Conservation (phyloP, 2,113 vertebrate genomes). For the Poicephalus gulielmi region DNA sequence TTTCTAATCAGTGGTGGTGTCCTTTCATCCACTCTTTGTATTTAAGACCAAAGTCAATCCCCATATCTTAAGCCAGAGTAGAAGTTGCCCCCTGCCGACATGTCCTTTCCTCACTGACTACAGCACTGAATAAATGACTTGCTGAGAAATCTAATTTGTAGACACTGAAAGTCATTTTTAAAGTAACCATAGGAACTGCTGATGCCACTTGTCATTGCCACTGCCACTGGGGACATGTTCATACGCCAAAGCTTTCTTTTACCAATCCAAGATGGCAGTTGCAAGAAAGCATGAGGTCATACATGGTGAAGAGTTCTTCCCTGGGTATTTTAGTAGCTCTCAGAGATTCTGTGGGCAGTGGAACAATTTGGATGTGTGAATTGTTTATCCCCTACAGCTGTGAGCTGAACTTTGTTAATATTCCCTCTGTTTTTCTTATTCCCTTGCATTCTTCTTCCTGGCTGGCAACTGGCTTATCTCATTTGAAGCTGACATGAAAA, state of each 20-base stretch:
- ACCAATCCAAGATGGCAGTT: not conserved
- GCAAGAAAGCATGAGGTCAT: not conserved
- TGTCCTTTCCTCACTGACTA: not conserved
- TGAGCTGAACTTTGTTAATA: not conserved
- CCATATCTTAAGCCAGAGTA: not conserved
- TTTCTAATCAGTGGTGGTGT: not conserved
- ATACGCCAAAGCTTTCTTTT: not conserved
- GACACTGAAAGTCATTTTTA: not conserved
- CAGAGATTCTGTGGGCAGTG: not conserved
- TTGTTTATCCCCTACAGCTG: slow-evolving; percentile 15
- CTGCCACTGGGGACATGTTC: not conserved
- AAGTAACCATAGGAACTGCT: not conserved
- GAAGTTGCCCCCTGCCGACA: not conserved
- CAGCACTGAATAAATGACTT: not conserved
- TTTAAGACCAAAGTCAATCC: not conserved
- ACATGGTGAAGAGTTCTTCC: not conserved
- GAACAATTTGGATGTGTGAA: not conserved
- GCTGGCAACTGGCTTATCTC: not conserved
- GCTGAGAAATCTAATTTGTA: not conserved
- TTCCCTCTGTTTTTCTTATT: not conserved
- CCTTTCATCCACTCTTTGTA: not conserved
- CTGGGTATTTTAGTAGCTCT: not conserved
- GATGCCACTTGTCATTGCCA: not conserved
- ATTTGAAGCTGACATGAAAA: not conserved
- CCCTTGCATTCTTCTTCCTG: not conserved